Evolutionary conservation across 2,797 vertebrate species (phyloP), one percentile per base, ranked within the genome.

Genomic region (Limnodromus scolopaceus): DNA sequence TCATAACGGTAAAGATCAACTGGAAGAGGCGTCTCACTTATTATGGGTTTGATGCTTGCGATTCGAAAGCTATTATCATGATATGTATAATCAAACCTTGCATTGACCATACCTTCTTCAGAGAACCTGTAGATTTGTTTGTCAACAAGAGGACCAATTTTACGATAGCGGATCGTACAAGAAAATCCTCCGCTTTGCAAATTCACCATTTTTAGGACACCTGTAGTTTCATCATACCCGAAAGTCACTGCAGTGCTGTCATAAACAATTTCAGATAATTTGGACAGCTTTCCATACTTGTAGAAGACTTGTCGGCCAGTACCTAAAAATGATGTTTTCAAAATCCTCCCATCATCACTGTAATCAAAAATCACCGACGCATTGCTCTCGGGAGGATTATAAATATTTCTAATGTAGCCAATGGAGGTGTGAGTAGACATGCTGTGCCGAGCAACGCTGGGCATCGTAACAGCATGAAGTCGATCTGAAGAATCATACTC

Each of bases 61-160:
- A 99, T 99, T 27, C 99, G 99, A 98, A 99, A 99, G 97, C 99
- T 99, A 97, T 99, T 99, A 97, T 99, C 99, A 0, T 99, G 99
- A 92, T 99, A 99, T 1, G 99, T 99, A 96, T 99, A 99, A 97
- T 99, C 99, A 10, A 99, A 99, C 87, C 99, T 98, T 1, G 99
- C 99, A 6, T 99, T 99, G 91, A 99, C 99, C 99, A 99, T 99
- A 8, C 99, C 99, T 97, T 99, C 99, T 96, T 99, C 99, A 4
- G 99, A 99, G 97, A 99, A 99, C 84, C 99, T 98, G 87, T 99
- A 99, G 97, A 99, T 99, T 97, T 99, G 99, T 97, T 99, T 99
- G 98, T 99, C 99, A 23, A 99, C 98, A 0, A 99, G 98, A 5
- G 99, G 99, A 32, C 99, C 99, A 28, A 99, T 99, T 95, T 99